Evolutionary conservation across 1,140 invertebrate species (phyloP).

Genomic region (Cherax destructor): DNA sequence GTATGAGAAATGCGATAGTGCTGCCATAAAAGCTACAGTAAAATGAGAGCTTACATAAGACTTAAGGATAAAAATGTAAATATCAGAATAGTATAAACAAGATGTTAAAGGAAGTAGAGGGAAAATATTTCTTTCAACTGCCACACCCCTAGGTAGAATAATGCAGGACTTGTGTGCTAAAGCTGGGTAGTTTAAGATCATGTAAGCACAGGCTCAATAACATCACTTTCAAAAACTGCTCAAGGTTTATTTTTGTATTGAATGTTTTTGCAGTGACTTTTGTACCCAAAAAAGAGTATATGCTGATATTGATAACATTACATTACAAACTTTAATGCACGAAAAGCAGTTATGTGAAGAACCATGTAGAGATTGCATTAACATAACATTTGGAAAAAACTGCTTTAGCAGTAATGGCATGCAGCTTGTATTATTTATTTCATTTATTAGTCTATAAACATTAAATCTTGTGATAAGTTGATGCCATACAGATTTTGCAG

Average conservation of each 20-base stretch:
- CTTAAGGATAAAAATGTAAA: no score
- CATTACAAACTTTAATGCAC: not conserved
- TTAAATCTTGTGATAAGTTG: not conserved
- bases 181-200: not conserved
- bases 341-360: not conserved
- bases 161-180: no score
- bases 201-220: not conserved
- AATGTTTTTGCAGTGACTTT: not conserved
- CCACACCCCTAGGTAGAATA: no score
- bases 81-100: no score
- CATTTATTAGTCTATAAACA: not conserved
- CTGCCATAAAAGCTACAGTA: no score
- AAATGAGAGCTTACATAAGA: no score
- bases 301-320: not conserved
- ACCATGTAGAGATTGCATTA: not conserved
- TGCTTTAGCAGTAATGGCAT: not conserved
- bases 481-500: not conserved
- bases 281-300: not conserved
- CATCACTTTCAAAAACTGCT: not conserved
- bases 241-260: not conserved
- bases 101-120: no score
- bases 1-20: no score
- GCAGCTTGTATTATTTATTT: not conserved
- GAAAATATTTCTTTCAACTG: no score
- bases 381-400: not conserved